These are phyloP conservation scores for Stenodema calcarata DNA, from an alignment of 2,888 invertebrate genomes.

Conservation along the genomic window DNA sequence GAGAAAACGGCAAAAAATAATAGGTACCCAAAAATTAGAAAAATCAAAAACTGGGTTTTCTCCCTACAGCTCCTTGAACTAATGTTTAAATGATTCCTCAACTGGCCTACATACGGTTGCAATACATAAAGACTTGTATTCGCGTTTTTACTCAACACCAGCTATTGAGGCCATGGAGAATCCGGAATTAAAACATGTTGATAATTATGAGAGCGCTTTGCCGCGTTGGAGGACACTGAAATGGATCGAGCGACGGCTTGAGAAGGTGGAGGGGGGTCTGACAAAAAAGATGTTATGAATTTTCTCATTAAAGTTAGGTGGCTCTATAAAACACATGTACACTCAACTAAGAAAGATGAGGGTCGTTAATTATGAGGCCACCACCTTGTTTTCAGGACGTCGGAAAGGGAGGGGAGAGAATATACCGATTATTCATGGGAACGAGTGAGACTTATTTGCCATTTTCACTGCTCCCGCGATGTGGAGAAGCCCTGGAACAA, in stretches of 20 bases:
- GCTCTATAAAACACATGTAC: conserved; percentile 42
- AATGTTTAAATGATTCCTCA: no score
- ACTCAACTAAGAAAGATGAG: conserved; percentile 34
- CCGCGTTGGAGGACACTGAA: background rate
- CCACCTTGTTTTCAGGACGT: conserved; percentile 17
- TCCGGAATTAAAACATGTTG: no score
- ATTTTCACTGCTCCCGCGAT: background rate
- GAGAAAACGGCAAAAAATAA: no score
- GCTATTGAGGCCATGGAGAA: no score
- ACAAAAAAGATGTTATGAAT: conserved; percentile 32
- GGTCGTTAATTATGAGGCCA: conserved; percentile 32
- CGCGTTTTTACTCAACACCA: no score
- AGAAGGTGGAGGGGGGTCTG: background rate
- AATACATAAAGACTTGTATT: no score
- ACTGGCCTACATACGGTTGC: no score
- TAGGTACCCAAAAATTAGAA: no score
- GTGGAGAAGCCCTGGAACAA: background rate
- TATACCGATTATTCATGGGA: conserved; percentile 35
- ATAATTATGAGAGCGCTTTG: background rate
- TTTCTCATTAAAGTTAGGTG: conserved; percentile 35
- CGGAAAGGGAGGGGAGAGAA: background rate
- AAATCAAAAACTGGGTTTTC: no score
- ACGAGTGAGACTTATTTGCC: conserved; percentile 29
- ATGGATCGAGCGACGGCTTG: background rate
- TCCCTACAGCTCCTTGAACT: no score